A percentile compares a stretch with the other conserved stretches of the same genome.
These are phyloP conservation scores for Andrena dorsata DNA, from an alignment of 2,888 invertebrate species.

Conservation along the genomic window DNA sequence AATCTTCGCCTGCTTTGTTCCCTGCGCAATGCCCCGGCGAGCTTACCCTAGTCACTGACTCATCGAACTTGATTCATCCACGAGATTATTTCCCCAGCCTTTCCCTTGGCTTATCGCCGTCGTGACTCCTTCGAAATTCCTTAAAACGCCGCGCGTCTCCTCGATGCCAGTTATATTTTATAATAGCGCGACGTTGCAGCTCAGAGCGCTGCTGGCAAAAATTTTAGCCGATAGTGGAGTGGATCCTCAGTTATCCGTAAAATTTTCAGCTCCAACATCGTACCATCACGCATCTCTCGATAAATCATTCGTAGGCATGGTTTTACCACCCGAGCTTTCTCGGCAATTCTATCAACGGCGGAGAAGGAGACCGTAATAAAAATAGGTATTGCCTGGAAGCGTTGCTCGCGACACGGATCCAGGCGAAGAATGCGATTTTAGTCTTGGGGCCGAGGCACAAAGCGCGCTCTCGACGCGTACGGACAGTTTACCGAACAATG, in stretches of 20 bases:
- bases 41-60: no score
- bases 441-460: neutral
- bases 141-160: neutral
- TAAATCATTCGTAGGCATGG: neutral
- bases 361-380: neutral
- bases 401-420: slow-evolving; percentile 3
- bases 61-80: no score
- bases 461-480: neutral
- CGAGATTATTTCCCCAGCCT: no score
- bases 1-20: neutral
- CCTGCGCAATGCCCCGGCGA: neutral
- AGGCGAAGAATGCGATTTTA: slow-evolving; percentile 25
- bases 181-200: no score
- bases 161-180: neutral
- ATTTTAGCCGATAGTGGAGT: no score
- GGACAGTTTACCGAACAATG: slow-evolving; percentile 40
- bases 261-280: neutral
- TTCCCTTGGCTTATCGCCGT: neutral
- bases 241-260: neutral
- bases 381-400: neutral
- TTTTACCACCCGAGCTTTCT: neutral
- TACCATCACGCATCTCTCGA: neutral
- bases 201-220: no score
- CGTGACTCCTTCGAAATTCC: neutral
- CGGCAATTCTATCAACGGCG: slow-evolving; percentile 3